These are phyloP conservation scores for Hylaeus anthracinus DNA, from an alignment of 1,140 invertebrate species.

Conservation along the genomic window DNA sequence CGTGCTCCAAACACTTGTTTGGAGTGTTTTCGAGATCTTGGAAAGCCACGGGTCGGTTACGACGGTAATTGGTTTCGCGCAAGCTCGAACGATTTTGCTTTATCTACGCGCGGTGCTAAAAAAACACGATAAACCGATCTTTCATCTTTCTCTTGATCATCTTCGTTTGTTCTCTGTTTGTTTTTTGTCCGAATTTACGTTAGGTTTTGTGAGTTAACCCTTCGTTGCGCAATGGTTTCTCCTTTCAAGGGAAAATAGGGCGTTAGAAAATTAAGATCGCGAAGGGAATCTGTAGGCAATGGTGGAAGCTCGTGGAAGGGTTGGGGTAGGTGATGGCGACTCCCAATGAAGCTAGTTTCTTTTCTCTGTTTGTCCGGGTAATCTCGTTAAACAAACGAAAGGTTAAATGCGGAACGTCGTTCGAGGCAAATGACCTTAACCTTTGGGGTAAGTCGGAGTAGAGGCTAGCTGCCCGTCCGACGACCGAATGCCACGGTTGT, in stretches of 20 bases:
- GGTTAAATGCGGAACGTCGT: constrained; percentile 32
- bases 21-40: neutral
- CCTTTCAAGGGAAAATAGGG: too few species aligned
- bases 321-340: neutral
- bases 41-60: too few species aligned
- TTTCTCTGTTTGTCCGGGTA: neutral
- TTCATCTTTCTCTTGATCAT: too few species aligned
- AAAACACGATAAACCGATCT: too few species aligned
- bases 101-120: neutral
- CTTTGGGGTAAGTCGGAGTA: constrained; percentile 28
- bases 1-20: neutral
- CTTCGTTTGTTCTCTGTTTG: too few species aligned
- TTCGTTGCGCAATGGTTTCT: too few species aligned
- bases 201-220: too few species aligned
- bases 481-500: constrained; percentile 3
- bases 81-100: neutral
- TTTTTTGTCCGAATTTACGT: neutral
- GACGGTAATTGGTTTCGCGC: too few species aligned
- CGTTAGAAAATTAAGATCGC: too few species aligned
- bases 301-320: neutral
- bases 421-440: constrained; percentile 38
- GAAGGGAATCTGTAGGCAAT: neutral
- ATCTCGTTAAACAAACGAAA: constrained; percentile 35
- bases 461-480: constrained; percentile 2
- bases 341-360: neutral